Conservation (phyloP, 1,140 invertebrate genomes). For the Teleopsis dalmanni region DNA sequence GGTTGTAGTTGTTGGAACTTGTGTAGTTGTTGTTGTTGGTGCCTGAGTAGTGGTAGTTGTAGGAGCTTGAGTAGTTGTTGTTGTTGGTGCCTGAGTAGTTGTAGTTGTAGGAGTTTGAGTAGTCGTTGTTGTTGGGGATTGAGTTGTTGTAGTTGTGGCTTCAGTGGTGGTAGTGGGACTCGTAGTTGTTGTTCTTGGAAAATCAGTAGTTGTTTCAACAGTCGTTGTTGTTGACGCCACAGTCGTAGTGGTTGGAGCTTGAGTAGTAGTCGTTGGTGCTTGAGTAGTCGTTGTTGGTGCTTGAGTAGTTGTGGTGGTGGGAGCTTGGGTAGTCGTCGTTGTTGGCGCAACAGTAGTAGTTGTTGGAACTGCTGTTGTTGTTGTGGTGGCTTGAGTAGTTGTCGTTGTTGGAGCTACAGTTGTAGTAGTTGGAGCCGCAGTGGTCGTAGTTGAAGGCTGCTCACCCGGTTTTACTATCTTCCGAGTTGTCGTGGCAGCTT, state of each 20-base stretch:
- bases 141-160: background rate
- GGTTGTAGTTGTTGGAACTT: background rate
- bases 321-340: background rate
- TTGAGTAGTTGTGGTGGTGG: background rate
- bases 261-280: background rate
- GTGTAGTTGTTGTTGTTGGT: constrained; percentile 1
- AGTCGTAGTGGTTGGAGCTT: background rate
- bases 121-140: background rate
- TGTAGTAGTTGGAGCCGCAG: background rate
- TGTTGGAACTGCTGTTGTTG: background rate
- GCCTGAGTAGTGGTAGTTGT: background rate
- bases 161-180: background rate
- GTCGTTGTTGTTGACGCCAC: background rate
- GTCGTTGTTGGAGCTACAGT: background rate
- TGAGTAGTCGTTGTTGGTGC: background rate
- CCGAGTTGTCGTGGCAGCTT: no score
- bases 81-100: background rate
- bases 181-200: background rate
- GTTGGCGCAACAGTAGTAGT: background rate
- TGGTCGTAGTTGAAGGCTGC: no score
- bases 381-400: background rate
- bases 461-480: no score
- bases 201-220: background rate
- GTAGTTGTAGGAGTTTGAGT: background rate
- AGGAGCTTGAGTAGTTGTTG: background rate